These are phyloP conservation scores for Drosophila nigritarsus DNA, from an alignment of 2,888 invertebrate species.

Conservation along the genomic window DNA sequence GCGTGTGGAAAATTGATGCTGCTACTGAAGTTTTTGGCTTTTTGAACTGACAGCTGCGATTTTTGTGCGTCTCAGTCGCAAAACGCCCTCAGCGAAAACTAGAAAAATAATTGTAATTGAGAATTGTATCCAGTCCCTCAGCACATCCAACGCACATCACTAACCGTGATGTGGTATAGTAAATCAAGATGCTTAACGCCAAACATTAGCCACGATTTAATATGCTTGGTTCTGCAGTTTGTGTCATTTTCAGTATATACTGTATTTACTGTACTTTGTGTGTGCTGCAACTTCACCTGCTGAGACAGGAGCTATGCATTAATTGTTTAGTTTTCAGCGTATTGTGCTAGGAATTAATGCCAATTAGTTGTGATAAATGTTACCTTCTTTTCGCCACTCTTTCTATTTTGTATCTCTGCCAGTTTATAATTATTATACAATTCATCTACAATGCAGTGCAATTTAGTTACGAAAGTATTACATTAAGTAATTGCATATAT, in stretches of 20 bases:
- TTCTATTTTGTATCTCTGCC: neutral
- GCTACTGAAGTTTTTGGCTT: conserved; percentile 78
- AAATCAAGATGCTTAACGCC: conserved; percentile 3
- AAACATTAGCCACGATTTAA: conserved; percentile 35
- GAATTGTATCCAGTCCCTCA: conserved; percentile 39
- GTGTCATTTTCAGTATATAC: conserved; percentile 6
- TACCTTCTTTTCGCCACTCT: fast-evolving
- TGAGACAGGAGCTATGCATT: neutral
- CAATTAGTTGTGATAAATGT: neutral
- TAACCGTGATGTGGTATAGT: neutral
- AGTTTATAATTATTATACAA: neutral
- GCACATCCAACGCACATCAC: neutral
- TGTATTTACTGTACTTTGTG: neutral
- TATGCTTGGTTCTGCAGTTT: conserved; percentile 14
- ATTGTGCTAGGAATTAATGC: neutral
- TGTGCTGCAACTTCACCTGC: neutral
- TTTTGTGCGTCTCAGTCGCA: conserved; percentile 66
- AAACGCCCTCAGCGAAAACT: conserved; percentile 42
- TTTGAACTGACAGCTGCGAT: conserved; percentile 79
- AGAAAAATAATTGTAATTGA: conserved; percentile 75
- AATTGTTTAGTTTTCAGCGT: neutral
- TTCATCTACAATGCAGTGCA: conserved; percentile 34
- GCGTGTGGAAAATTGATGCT: conserved; percentile 76
- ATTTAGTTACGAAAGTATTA: conserved; percentile 33
- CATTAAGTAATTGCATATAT: conserved; percentile 43